Base-by-base conservation (phyloP, 2,113 vertebrate genomes). In the Dicentrarchus labrax region DNA sequence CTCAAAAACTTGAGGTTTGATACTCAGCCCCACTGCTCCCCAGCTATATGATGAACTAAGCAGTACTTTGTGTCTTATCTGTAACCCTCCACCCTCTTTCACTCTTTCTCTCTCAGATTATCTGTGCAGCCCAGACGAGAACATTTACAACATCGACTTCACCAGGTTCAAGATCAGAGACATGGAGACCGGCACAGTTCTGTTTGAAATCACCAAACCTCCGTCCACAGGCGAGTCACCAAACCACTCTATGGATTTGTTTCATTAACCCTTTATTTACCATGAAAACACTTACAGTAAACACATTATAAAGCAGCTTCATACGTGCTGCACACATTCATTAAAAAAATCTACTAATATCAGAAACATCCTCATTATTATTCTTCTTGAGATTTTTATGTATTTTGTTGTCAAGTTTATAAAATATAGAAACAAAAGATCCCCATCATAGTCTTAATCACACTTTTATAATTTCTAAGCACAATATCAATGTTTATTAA, bases 151-250 rank as follows among this genome's bases (percentile, higher is more conserved):
- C 94, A 99, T 99, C 11, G 98, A 99, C 91, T 99, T 99, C 91
- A 97, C 98, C 78, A 94, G 98, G 88, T 99, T 99, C 91, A 99
- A 99, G 96, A 99, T 99, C 92, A 96, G 98, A 72, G 98, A 99
- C 94, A 98, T 99, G 97, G 98, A 99, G 87, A 98, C 98, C 0
- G 96, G 96, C 86, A 98, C 97, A 0, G 97, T 99, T 57, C 96
- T 99, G 83, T 99, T 99, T 94, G 98, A 99, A 94, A 99, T 99
- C 94, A 99, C 97, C 92, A 99, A 99, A 74, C 98, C 98, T 62
- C 97, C 98, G 6, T 94, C 95, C 8, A 95, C 96, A 72, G 97
- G 98, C 96, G 73, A 91, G 84, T 83, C 56, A 8, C 30, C 15
- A 2, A 51, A 53, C 41, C 16, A 2, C 0, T 45, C 5, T 19